Evolutionary conservation across 2,113 vertebrate species (phyloP).

Genomic region (Sinocyclocheilus maitianheensis): DNA sequence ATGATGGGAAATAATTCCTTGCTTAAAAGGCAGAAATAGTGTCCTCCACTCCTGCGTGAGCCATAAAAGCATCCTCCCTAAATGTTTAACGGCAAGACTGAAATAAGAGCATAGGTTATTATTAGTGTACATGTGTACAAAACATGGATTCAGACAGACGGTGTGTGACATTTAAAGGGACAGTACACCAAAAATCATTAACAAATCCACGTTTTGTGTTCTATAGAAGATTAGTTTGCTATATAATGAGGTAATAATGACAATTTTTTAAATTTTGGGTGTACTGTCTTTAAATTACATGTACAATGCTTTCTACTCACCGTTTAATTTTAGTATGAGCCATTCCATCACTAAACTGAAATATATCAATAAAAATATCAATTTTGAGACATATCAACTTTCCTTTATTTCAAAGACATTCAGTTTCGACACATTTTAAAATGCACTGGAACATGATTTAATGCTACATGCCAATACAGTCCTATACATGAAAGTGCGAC

Average conservation of each 20-base stretch:
- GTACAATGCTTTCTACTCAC: not conserved
- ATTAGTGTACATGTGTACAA: not conserved
- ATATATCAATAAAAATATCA: not conserved
- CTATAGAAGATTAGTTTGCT: not conserved
- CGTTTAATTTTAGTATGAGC: not conserved
- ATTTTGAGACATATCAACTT: conserved; percentile 67
- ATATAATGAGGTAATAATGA: not conserved
- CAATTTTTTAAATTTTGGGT: too few species aligned
- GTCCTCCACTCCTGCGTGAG: not conserved
- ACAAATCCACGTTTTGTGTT: not conserved
- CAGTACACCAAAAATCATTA: not conserved
- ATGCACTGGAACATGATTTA: conserved; percentile 76
- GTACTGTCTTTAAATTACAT: not conserved
- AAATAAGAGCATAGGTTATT: conserved; percentile 13
- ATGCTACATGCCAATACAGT: conserved; percentile 82
- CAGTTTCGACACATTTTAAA: conserved; percentile 68
- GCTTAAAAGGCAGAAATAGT: not conserved
- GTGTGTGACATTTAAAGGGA: not conserved
- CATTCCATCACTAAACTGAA: not conserved
- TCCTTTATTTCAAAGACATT: conserved; percentile 78
- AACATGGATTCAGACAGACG: not conserved
- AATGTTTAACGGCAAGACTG: conserved; percentile 18
- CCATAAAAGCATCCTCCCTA: conserved; percentile 14
- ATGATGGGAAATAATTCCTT: conserved; percentile 6
- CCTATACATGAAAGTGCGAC: conserved; percentile 81